phyloP scores from a whole-genome alignment of 2,797 vertebrate genomes.

The Gobio occitaniae region DNA sequence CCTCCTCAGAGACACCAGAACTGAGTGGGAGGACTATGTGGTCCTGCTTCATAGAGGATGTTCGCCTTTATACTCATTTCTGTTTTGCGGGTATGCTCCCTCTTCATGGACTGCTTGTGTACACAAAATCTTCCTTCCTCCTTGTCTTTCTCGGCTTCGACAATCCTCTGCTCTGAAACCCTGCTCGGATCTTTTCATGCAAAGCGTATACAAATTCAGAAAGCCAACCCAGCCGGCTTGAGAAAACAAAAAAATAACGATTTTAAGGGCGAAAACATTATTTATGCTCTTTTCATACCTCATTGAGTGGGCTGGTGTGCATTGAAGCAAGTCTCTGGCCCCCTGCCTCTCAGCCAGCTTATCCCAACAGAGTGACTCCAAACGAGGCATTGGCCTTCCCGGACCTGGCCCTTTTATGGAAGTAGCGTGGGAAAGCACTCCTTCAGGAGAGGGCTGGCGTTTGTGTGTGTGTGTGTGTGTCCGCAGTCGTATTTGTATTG shows the following conservation, averaged over 20 bases:
- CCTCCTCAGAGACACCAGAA: constrained; percentile 10
- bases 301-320: constrained; percentile 9
- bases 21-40: constrained; percentile 24
- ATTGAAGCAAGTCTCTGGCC: constrained; percentile 27
- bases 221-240: not conserved
- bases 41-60: constrained; percentile 28
- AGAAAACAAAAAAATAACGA: not conserved
- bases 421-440: constrained; percentile 44
- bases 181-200: constrained; percentile 19
- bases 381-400: constrained; percentile 19
- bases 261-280: not conserved
- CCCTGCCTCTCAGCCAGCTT: constrained; percentile 41
- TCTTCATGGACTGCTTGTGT: constrained; percentile 16
- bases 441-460: constrained; percentile 35
- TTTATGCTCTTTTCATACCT: not conserved
- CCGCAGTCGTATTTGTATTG: constrained; percentile 43
- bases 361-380: constrained; percentile 41
- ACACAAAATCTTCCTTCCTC: constrained; percentile 8
- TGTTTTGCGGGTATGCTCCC: constrained; percentile 13
- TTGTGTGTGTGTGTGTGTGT: not conserved
- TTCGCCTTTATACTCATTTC: constrained; percentile 20
- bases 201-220: constrained; percentile 37
- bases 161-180: not conserved
- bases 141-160: not conserved
- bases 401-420: constrained; percentile 22